Conservation (phyloP, 2,113 vertebrate genomes). For the Cryptomyrus ogoouensis region DNA sequence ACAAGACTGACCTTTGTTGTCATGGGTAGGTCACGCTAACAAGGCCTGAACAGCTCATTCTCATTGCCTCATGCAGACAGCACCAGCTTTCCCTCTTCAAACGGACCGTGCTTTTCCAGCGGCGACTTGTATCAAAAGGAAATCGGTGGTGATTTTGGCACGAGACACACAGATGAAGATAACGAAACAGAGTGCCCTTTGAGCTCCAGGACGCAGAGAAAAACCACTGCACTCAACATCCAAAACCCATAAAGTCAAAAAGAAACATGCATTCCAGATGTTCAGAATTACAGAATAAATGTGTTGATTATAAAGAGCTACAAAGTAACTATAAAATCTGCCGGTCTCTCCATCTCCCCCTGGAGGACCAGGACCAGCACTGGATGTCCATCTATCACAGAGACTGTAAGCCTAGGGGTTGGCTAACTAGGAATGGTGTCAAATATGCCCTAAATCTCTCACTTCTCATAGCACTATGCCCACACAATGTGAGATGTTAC, state of each 20-base stretch:
- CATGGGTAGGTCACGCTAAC: neutral
- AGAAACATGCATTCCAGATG: constrained; percentile 56
- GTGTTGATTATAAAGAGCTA: constrained; percentile 57
- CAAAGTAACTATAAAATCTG: constrained; percentile 48
- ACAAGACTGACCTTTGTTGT: neutral
- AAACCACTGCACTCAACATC: constrained; percentile 35
- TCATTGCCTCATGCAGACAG: neutral
- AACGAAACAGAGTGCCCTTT: neutral
- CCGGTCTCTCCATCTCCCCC: constrained; percentile 12
- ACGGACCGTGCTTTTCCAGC: neutral
- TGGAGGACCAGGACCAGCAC: neutral
- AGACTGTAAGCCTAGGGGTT: neutral
- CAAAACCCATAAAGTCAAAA: constrained; percentile 33
- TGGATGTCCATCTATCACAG: neutral
- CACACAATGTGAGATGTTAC: neutral
- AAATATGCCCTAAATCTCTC: neutral
- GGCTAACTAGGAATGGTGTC: neutral
- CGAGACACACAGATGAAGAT: neutral
- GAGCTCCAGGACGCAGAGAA: constrained; percentile 15
- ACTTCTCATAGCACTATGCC: neutral
- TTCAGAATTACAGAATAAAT: constrained; percentile 59
- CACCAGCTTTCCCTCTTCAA: neutral
- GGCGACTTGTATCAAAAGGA: neutral
- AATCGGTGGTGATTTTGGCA: neutral
- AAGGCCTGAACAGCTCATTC: neutral